Percentiles rank a stretch among this genome's conserved stretches.
These are phyloP conservation scores for Scolopax rusticola DNA, from an alignment of 2,797 vertebrate genomes.

Conservation along the genomic window DNA sequence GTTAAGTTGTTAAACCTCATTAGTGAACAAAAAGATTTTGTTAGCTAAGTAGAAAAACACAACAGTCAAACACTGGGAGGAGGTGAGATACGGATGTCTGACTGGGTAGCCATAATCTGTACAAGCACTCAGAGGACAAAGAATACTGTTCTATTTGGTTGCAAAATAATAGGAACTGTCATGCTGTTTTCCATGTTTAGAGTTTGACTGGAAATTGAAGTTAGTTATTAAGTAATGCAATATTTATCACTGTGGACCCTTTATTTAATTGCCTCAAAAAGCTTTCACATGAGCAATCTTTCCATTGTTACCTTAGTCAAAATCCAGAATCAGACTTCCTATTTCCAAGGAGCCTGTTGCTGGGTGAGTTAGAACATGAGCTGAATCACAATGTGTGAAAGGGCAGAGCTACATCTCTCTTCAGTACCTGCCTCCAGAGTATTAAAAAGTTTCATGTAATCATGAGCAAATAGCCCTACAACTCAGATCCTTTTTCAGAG, in stretches of 20 bases:
- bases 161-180: neutral
- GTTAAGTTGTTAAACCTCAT: conserved; percentile 8
- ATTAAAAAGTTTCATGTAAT: neutral
- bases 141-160: neutral
- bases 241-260: neutral
- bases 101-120: neutral
- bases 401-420: neutral
- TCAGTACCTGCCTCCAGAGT: neutral
- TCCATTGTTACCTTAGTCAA: neutral
- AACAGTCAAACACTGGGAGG: neutral
- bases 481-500: neutral
- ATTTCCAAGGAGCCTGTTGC: neutral
- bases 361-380: neutral
- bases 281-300: neutral
- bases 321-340: neutral
- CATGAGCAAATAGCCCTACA: neutral
- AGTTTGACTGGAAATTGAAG: neutral
- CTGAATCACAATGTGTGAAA: neutral
- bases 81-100: neutral
- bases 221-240: neutral
- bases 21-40: neutral
- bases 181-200: neutral
- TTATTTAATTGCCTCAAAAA: neutral
- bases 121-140: neutral
- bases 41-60: neutral